Base-by-base conservation (phyloP, 2,113 vertebrate genomes). In the Columbina picui region DNA sequence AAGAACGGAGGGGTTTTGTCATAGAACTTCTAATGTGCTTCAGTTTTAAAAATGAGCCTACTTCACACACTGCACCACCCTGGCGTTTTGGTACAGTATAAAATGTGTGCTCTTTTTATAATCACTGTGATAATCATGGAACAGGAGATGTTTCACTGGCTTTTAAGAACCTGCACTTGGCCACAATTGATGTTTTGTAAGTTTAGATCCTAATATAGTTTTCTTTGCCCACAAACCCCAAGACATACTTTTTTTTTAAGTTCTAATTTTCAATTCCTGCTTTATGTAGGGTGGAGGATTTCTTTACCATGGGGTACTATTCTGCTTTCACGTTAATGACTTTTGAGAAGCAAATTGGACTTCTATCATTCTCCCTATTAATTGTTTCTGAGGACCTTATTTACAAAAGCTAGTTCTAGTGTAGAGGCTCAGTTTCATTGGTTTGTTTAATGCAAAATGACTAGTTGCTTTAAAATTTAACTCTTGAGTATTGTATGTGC, bases 381-480 rank as follows among this genome's bases (percentile, higher is more conserved):
- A 77, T 41, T 91, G 18, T 78, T 84, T 78, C 57, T 87, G 86
- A 84, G 59, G 1, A 18, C 75, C 90, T 97, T 86, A 92, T 94
- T 97, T 85, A 21, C 61, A 91, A 89, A 82, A 89, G 83, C 67
- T 88, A 74, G 73, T 73, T 95, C 88, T 93, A 95, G 94, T 32
- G 23, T 85, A 78, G 84, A 89, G 59, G 80, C 87, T 74, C 93
- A 88, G 76, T 67, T 67, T 83, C 61, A 36, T 17, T 1, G 22
- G 79, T 94, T 96, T 92, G 94, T 96, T 96, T 93, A 81, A 81
- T 83, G 96, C 84, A 10, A 45, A 82, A 89, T 27, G 53, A 41
- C 49, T 90, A 89, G 89, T 96, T 96, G 97, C 95, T 96, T 97
- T 96, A 87, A 89, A 93, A 61, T 61, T 85, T 78, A 89, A 96